phyloP scores from a whole-genome alignment of 2,888 invertebrate genomes.

The Campaea margaritaria region DNA sequence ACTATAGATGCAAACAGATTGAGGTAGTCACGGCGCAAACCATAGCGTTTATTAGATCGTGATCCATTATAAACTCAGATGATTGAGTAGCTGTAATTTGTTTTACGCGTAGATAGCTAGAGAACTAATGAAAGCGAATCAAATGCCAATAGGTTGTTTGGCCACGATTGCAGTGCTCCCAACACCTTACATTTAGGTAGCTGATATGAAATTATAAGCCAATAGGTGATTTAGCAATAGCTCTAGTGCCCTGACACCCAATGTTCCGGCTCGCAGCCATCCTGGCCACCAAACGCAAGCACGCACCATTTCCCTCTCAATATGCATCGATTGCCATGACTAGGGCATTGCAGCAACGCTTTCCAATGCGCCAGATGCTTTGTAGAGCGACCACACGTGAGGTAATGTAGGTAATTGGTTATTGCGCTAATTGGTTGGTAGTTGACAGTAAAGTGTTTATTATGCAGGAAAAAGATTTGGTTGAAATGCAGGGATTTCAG shows the following conservation, averaged over 20 bases:
- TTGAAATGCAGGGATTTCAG: background rate
- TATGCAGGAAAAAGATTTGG: background rate
- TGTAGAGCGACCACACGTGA: constrained; percentile 59
- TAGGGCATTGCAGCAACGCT: constrained; percentile 45
- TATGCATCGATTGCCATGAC: constrained; percentile 54
- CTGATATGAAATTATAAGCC: too few species aligned
- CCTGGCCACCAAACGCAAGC: constrained; percentile 20
- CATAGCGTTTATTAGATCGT: too few species aligned
- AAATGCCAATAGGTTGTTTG: too few species aligned
- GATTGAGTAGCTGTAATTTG: too few species aligned
- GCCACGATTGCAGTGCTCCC: too few species aligned
- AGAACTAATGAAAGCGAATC: too few species aligned
- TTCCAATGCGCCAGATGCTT: constrained; percentile 41
- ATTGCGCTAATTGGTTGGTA: constrained; percentile 49
- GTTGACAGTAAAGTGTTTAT: constrained; percentile 16
- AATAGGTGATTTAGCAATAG: background rate
- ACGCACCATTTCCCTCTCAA: constrained; percentile 47
- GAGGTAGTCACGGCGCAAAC: too few species aligned
- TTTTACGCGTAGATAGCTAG: too few species aligned
- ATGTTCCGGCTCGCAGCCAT: constrained; percentile 19
- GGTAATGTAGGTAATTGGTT: constrained; percentile 49
- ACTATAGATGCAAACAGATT: too few species aligned
- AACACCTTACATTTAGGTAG: too few species aligned
- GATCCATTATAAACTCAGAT: too few species aligned
- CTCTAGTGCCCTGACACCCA: background rate